These are phyloP conservation scores for Ciconia boyciana DNA, from an alignment of 2,113 vertebrate species.

Conservation along the genomic window DNA sequence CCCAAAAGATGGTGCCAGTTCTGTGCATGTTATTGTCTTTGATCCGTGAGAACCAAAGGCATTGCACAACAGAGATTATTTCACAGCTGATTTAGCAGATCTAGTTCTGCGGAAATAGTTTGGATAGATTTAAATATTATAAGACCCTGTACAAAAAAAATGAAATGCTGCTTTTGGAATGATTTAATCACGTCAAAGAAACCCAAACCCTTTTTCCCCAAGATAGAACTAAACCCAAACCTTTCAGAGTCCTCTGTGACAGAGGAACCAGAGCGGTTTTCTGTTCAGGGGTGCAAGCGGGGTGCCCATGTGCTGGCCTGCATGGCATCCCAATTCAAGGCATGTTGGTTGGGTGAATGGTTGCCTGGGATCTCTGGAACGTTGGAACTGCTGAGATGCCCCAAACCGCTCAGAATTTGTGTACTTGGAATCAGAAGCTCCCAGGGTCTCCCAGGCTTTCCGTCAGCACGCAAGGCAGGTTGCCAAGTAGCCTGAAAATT, in stretches of 20 bases:
- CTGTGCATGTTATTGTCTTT: not conserved
- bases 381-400: not conserved
- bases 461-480: slow-evolving; percentile 10
- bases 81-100: not conserved
- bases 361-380: slow-evolving; percentile 40
- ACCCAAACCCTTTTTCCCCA: not conserved
- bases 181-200: not conserved
- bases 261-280: not conserved
- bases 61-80: not conserved
- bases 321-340: not conserved
- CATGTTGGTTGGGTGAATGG: slow-evolving; percentile 16
- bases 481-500: slow-evolving; percentile 60
- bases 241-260: slow-evolving; percentile 1
- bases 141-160: not conserved
- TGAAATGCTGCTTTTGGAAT: slow-evolving; percentile 9
- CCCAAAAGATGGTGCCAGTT: not conserved
- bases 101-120: not conserved
- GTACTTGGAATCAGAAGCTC: slow-evolving; percentile 47
- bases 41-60: not conserved
- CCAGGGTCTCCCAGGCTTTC: slow-evolving; percentile 59
- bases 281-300: not conserved
- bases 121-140: not conserved
- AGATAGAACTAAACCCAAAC: not conserved
- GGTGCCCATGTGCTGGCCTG: not conserved
- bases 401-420: slow-evolving; percentile 33